Conservation (phyloP, 2,888 invertebrate genomes). For the Caenorhabditis macrosperma region DNA sequence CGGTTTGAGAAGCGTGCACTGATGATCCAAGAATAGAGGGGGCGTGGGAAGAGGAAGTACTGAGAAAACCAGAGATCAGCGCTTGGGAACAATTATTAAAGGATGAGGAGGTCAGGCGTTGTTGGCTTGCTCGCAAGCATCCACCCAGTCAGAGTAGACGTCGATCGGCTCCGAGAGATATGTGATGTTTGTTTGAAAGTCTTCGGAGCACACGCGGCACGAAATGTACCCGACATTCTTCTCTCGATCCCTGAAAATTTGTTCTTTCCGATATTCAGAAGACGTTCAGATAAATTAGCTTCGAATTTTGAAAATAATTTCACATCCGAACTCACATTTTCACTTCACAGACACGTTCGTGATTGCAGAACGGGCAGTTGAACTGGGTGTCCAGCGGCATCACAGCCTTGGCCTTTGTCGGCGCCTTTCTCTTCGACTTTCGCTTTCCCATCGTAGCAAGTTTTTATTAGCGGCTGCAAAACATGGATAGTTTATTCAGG, state of each 20-base stretch:
- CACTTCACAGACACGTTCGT: conserved; percentile 98
- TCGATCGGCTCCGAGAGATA: conserved; percentile 96
- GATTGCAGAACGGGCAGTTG: conserved; percentile 99
- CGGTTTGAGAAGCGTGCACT: conserved; percentile 42
- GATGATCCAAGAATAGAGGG: conserved; percentile 36
- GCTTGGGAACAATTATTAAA: conserved; percentile 8
- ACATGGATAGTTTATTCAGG: background rate
- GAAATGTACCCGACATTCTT: conserved; percentile 94
- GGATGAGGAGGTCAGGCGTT: conserved; percentile 21
- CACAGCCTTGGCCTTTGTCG: conserved; percentile 92
- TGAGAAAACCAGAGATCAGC: conserved; percentile 53
- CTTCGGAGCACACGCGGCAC: conserved; percentile 95
- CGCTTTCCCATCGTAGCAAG: conserved; percentile 89
- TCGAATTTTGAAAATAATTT: no score
- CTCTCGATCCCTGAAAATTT: conserved; percentile 89
- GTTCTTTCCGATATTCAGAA: background rate
- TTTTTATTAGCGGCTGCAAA: background rate
- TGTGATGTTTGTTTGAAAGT: conserved; percentile 91
- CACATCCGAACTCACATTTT: conserved; percentile 94
- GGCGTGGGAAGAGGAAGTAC: conserved; percentile 1
- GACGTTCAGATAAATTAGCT: no score
- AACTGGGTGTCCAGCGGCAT: conserved; percentile 95
- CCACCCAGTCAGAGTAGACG: conserved; percentile 99
- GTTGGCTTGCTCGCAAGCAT: conserved; percentile 95
- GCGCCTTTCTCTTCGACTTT: conserved; percentile 96